Base-by-base conservation (phyloP, 2,113 vertebrate genomes). In the Nannospalax galili region DNA sequence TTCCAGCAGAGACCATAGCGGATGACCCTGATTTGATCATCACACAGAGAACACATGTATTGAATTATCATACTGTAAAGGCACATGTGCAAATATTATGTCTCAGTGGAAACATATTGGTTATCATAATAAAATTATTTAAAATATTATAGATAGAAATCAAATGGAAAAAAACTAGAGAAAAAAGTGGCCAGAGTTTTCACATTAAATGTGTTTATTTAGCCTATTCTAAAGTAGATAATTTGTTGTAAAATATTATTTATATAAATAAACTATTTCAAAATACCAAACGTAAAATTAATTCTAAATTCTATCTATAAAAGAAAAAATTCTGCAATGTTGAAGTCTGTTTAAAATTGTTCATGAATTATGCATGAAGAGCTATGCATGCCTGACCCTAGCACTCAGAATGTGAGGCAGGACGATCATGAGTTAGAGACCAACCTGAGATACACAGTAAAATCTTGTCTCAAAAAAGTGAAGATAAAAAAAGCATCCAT, bases 251-350 rank as follows among this genome's bases (percentile, higher is more conserved):
- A 60, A 88, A 7, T 42, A 15, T 60, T 20, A 28, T 37, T 35
- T 22, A n/a, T 42, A 64, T n/a, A 65, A 84, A n/a, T 74, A 37
- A 79, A 67, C 24, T 45, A 32, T 56, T 74, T 90, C 28, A 73
- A 86, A 90, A 58, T 32, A 56, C 67, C n/a, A 77, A 20, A 45
- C 30, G 78, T 64, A 89, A 95, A 92, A 64, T 73, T 65, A 95
- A 64, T 58, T 84, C 65, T 22, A 65, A 88, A 56, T 62, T 3
- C 22, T 89, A 30, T 7, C 5, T 7, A 45, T 40, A 64, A 64
- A 88, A n/a, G 40, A n/a, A 40, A 75, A 48, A 84, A 16, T 42
- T 56, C 37, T 52, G 52, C 40, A 52, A 20, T 73, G 82, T 28
- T 74, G 88, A 73, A 32, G 74, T 65, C 42, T 42, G 2, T 48